Conservation (phyloP, 2,797 vertebrate genomes). For the Sebastes oblongus region DNA sequence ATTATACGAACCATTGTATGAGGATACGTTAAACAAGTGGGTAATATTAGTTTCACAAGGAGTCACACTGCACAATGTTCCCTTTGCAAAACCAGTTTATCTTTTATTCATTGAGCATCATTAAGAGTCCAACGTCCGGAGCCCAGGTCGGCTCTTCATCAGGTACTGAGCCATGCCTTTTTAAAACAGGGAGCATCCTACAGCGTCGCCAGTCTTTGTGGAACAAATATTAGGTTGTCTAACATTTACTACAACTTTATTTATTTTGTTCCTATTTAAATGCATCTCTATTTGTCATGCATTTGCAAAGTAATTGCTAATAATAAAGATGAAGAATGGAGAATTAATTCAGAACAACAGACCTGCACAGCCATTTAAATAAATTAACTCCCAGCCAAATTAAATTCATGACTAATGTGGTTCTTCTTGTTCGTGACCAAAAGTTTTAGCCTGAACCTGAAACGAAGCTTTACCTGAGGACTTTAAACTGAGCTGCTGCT, state of each 20-base stretch:
- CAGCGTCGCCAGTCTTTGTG: neutral
- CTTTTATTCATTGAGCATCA: neutral
- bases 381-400: neutral
- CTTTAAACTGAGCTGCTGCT: neutral
- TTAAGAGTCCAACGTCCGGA: neutral
- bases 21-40: too few relatives aligned
- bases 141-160: neutral
- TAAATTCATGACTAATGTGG: neutral
- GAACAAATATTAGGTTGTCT: neutral
- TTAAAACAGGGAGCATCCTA: neutral
- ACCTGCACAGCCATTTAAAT: neutral
- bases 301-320: neutral
- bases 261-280: neutral
- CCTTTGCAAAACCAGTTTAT: neutral
- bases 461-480: neutral
- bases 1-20: neutral
- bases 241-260: neutral
- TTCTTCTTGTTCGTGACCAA: neutral
- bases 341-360: neutral
- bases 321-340: neutral
- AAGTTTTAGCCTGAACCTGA: neutral
- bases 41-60: neutral
- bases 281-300: neutral
- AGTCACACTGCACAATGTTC: neutral
- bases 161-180: too few relatives aligned